phyloP scores from a whole-genome alignment of 92 coral and sea anemone genomes.

The Porites rus region DNA sequence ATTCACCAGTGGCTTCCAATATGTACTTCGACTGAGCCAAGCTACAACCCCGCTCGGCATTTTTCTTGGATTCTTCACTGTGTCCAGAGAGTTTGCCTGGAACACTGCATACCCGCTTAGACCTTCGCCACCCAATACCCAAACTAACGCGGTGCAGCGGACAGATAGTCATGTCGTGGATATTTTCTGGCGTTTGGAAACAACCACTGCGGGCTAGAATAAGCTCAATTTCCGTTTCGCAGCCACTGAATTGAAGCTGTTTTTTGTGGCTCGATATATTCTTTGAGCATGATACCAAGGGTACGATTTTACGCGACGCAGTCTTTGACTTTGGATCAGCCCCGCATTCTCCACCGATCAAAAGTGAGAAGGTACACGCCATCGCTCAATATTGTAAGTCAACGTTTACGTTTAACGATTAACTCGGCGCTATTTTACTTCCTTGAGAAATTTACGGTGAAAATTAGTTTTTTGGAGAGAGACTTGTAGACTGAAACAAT shows the following conservation, averaged over 20 bases:
- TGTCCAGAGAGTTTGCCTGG: no score
- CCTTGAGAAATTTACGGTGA: constrained; percentile 7
- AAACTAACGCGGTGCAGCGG: constrained; percentile 16
- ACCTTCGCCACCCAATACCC: not conserved
- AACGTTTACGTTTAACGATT: constrained; percentile 7
- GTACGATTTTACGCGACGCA: not conserved
- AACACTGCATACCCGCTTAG: no score
- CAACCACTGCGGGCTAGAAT: constrained; percentile 43
- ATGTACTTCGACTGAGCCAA: no score
- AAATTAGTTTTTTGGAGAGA: constrained; percentile 7
- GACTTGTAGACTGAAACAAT: constrained; percentile 9
- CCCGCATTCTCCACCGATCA: constrained; percentile 34
- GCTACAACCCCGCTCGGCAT: no score
- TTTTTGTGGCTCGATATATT: constrained; percentile 35
- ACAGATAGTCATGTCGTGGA: constrained; percentile 46
- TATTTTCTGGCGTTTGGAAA: constrained; percentile 39
- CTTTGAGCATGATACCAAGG: constrained; percentile 26
- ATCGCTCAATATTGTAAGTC: not conserved
- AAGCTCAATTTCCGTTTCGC: constrained; percentile 47
- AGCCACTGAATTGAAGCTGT: constrained; percentile 32
- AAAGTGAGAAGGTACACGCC: not conserved
- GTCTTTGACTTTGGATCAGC: constrained; percentile 26
- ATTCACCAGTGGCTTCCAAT: no score
- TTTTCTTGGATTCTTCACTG: no score
- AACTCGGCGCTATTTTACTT: constrained; percentile 11